Base-by-base conservation (phyloP, 2,888 invertebrate genomes). In the Metalampra italica region DNA sequence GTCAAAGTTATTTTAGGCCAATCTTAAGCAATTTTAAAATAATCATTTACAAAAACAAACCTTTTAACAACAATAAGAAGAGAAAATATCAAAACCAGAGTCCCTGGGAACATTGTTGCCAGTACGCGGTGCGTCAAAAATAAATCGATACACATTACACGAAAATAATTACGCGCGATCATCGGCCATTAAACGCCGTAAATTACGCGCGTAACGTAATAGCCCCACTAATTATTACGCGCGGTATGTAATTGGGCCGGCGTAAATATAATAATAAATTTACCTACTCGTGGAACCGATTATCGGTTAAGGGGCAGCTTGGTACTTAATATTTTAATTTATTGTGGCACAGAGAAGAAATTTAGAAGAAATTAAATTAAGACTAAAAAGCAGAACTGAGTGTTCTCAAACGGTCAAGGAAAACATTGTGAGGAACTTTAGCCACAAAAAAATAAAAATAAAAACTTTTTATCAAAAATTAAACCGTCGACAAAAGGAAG, bases 91-190 rank as follows among this genome's bases (percentile, higher is more conserved):
- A 22, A 22, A 32, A 8, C 3, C 7, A 4, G 8, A 36, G n/a
- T 36, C n/a, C 36, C 9, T 36, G 36, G n/a, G 36, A 36, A 36
- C 36, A n/a, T 7, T n/a, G 36, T 36, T 36, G 36, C 36, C 36
- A 36, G n/a, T 36, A 11, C n/a, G n/a, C 22, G 22, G 22, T 22
- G 11, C 32, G 9, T 46, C 46, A 46, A 46, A 51, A 52, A 49
- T 46, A 46, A 46, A 56, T 50, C 56, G 64, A 68, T 66, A 66
- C 65, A 64, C 61, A 65, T 65, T 59, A 70, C 64, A 65, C 59
- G 64, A 75, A 77, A 77, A 77, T 78, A 78, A 79, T 79, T 71
- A 75, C 71, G 66, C 64, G 51, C 70, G 73, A 75, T 78, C 72
- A 72, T 67, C 75, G 72, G 43, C 74, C 63, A 79, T 81, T 81